These are phyloP conservation scores for Drosophila ochracea DNA, from an alignment of 2,888 invertebrate genomes.

Conservation along the genomic window DNA sequence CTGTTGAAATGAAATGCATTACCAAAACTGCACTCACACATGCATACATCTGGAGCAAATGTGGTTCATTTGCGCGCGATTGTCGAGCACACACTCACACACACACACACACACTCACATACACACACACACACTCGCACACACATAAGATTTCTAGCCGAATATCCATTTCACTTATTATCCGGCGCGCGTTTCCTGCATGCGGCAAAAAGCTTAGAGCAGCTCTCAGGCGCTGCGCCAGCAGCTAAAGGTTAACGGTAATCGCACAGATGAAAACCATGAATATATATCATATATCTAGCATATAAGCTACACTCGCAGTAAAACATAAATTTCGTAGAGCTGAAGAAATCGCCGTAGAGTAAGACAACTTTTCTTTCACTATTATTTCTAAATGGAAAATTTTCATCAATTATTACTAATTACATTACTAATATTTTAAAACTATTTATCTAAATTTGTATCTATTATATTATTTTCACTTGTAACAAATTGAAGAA, in stretches of 20 bases:
- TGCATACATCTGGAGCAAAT: slow-evolving; percentile 11
- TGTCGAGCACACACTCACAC: slow-evolving; percentile 59
- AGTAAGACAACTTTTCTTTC: not conserved
- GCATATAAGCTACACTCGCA: not conserved
- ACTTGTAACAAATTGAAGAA: not conserved
- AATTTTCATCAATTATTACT: not conserved
- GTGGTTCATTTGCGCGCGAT: slow-evolving; percentile 66
- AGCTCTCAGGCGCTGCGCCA: slow-evolving; percentile 36
- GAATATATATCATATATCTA: not conserved
- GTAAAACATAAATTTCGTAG: not conserved
- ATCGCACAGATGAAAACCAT: not conserved
- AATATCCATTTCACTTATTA: slow-evolving; percentile 77
- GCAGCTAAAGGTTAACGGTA: slow-evolving; percentile 39
- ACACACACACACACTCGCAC: slow-evolving; percentile 1
- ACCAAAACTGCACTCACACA: slow-evolving; percentile 62
- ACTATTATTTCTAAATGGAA: not conserved
- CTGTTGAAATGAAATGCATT: slow-evolving; percentile 77
- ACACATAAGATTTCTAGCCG: slow-evolving; percentile 24
- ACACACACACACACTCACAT: not conserved
- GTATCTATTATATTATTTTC: not conserved
- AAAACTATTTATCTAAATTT: not conserved
- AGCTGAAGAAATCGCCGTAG: not conserved
- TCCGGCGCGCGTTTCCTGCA: slow-evolving; percentile 73
- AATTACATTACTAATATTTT: not conserved
- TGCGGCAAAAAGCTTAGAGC: slow-evolving; percentile 39